Evolutionary conservation across 2,797 vertebrate genomes (phyloP).

Genomic region (Anguilla obscura): DNA sequence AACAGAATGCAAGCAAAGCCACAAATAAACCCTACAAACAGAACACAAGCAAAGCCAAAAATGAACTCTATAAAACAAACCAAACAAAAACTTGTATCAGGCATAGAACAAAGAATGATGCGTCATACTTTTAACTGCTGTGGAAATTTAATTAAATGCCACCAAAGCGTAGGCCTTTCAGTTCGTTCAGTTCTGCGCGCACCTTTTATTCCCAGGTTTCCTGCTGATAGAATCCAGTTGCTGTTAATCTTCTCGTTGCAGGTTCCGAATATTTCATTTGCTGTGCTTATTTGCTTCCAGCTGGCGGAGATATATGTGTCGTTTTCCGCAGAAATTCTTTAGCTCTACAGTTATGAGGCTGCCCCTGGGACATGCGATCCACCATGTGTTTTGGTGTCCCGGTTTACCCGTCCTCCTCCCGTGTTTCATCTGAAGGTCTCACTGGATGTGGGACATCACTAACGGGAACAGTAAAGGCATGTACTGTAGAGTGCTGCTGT

Average conservation of each 20-base stretch:
- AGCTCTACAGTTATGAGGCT: not conserved
- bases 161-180: not conserved
- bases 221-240: slow-evolving; percentile 17
- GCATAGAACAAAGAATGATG: not conserved
- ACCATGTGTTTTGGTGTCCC: not conserved
- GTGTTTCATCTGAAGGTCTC: not conserved
- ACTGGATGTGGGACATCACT: not conserved
- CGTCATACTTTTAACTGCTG: not conserved
- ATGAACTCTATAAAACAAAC: not conserved
- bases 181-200: not conserved
- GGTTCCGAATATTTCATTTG: slow-evolving; percentile 16
- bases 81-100: not conserved
- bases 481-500: not conserved
- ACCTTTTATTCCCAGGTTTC: slow-evolving; percentile 4
- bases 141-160: not conserved
- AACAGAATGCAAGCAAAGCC: not conserved
- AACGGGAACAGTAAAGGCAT: not conserved
- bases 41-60: not conserved
- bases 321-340: not conserved
- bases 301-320: not conserved
- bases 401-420: not conserved
- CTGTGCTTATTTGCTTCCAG: slow-evolving; percentile 2
- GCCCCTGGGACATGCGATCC: not conserved
- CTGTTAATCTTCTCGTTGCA: not conserved
- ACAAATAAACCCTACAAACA: not conserved